Base-by-base conservation (phyloP, 2,797 vertebrate genomes). In the Hydrolagus colliei region DNA sequence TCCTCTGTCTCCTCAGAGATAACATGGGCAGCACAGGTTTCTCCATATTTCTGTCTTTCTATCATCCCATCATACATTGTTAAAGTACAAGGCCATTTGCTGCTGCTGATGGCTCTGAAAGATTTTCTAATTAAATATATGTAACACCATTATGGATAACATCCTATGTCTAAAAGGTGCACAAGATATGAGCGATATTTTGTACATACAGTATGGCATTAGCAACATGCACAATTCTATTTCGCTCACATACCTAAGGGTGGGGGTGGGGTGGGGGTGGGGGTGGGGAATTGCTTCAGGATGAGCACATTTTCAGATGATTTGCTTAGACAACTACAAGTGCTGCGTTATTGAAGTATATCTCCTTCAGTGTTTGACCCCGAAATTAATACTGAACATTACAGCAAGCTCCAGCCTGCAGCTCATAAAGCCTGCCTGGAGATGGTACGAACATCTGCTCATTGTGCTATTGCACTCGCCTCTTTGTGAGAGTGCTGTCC, bases 41-140 rank as follows among this genome's bases (percentile, higher is more conserved):
- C 92, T 94, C 93, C 91, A 88, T 91, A 91, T 91, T 89, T 90
- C 89, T 89, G 88, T 87, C 90, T 88, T 88, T 88, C 87, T 73
- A 86, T 88, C 90, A 92, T 88, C 89, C 89, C 89, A 90, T 91
- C 89, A 65, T 89, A 89, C 87, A 52, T 52, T 76, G 88, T 87
- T 88, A 91, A 90, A 93, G 89, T 82, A 86, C 90, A 91, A 90
- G 90, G 88, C 89, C 87, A 89, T 88, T 89, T 90, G 86, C 89
- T 90, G 91, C 85, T 89, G 94, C 93, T 96, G 95, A 96, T 95
- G 94, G 94, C 89, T 92, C 94, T 95, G 96, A 96, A 95, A 96
- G 93, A 92, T 87, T 87, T 91, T 89, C 90, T 95, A 96, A 95
- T 94, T 94, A 96, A 95, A 94, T 95, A 95, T 92, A 95, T 93